A percentile compares a stretch with the other conserved stretches of the same genome.
Conservation (phyloP, 2,888 invertebrate genomes). For the Rhynchonema sp. region DNA sequence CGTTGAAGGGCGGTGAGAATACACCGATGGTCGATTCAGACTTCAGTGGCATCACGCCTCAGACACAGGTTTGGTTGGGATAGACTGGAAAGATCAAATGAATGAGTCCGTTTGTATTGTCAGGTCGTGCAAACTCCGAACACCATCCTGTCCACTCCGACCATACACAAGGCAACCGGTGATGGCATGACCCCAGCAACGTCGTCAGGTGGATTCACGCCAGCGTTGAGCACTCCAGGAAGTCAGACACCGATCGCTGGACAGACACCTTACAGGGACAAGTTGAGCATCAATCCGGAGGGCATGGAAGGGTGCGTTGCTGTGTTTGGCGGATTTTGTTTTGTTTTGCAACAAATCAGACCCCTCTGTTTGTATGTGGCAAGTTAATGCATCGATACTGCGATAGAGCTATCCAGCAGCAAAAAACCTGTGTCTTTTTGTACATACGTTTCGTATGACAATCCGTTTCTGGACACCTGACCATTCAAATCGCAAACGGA, state of each 20-base stretch:
- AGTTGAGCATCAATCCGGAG: slow-evolving; percentile 79
- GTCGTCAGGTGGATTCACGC: neutral
- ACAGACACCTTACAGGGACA: slow-evolving; percentile 66
- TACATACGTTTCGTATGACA: too few species aligned
- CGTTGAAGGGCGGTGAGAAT: slow-evolving; percentile 80
- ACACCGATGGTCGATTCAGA: slow-evolving; percentile 75
- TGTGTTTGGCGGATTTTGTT: too few species aligned
- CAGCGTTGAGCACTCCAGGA: neutral
- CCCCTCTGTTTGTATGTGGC: too few species aligned
- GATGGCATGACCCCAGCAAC: neutral
- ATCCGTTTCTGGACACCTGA: too few species aligned
- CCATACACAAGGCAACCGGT: slow-evolving; percentile 26
- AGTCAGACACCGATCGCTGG: slow-evolving; percentile 20
- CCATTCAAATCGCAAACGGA: too few species aligned
- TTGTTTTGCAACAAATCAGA: too few species aligned
- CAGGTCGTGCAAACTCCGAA: slow-evolving; percentile 61
- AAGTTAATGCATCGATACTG: too few species aligned
- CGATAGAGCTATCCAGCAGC: too few species aligned
- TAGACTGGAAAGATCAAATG: too few species aligned
- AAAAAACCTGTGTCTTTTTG: too few species aligned
- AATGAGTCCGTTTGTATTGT: too few species aligned
- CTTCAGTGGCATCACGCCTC: slow-evolving; percentile 57
- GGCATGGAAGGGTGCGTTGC: slow-evolving; percentile 36
- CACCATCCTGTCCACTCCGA: slow-evolving; percentile 48
- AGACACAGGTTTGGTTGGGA: too few species aligned